Evolutionary conservation across 1,140 invertebrate genomes (phyloP).

Genomic region (Micrasema minimum): DNA sequence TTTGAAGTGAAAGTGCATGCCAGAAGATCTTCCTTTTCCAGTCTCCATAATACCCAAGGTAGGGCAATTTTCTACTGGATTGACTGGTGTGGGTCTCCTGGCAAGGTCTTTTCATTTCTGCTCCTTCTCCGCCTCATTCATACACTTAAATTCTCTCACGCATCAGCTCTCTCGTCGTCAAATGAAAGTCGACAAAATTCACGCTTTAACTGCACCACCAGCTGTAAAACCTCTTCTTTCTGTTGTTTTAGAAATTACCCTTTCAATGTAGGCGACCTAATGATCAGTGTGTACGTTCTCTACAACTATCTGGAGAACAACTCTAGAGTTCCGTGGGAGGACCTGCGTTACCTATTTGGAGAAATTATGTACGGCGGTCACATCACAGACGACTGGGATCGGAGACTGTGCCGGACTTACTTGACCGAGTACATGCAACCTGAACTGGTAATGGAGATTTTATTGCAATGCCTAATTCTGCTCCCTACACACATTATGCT

Average conservation of each 20-base stretch:
- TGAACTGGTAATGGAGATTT: conserved; percentile 71
- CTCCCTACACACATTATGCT: too few species aligned
- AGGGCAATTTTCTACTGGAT: too few species aligned
- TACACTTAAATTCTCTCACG: too few species aligned
- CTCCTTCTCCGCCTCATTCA: too few species aligned
- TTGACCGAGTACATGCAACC: conserved; percentile 88
- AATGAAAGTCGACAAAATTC: neutral
- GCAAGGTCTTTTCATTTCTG: too few species aligned
- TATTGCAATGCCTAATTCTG: too few species aligned
- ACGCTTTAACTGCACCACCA: neutral
- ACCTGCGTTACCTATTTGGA: conserved; percentile 91
- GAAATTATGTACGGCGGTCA: conserved; percentile 98
- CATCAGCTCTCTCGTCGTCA: too few species aligned
- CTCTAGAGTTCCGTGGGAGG: conserved; percentile 89
- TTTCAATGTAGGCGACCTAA: conserved; percentile 88
- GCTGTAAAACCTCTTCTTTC: neutral
- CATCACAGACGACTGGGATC: conserved; percentile 96
- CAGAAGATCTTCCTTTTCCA: too few species aligned
- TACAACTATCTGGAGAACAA: conserved; percentile 94
- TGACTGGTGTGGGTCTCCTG: too few species aligned
- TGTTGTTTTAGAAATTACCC: conserved; percentile 70
- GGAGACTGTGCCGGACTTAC: conserved; percentile 87
- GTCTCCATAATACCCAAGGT: too few species aligned
- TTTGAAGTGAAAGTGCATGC: too few species aligned
- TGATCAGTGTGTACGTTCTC: conserved; percentile 91